Evolutionary conservation across 2,888 invertebrate species (phyloP), one percentile per base, ranked within the genome.

Genomic region (Magallana nippona): DNA sequence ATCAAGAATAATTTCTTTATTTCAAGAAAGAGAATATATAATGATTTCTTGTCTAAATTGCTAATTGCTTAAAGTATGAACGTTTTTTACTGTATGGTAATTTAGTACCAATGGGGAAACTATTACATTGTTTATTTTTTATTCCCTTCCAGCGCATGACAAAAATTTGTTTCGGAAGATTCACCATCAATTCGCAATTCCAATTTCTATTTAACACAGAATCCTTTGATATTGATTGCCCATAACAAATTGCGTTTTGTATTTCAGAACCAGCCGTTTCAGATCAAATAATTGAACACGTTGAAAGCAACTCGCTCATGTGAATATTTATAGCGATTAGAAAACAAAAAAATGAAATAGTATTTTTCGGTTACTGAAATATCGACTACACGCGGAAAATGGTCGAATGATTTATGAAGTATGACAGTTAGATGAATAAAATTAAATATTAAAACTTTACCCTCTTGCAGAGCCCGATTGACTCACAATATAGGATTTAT

Each of bases 261-360:
- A 71, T 32, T 71, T 19, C 32, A 71, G 22, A 27, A 71, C 15
- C 5, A 71, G 32, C 27, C 27, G 15, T 71, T 71, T 32, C 32
- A 22, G 32, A 71, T 71, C 71, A 71, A 27, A 27, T 22, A 27
- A 71, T 71, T 15, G 32, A 22, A 27, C 71, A 71, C 22, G 27
- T 2, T 71, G 71, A 71, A 71, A 71, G 71, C 71, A 27, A 27
- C 27, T 71, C 71, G 71, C 71, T 71, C 71, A 71, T 71, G 71
- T 71, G 71, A 71, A 71, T 13, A 71, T 71, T 27, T 19, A 32
- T 32, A 71, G 71, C 22, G 10, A 32, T 71, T 27, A 13, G 15
- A 22, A 11, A 32, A 27, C 71, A 27, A 15, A 44, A 44, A 8
- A 44, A 44, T 44, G 5, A 5, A 44, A 44, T 44, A 44, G 44